Base-by-base conservation (phyloP, 2,888 invertebrate genomes). In the Dicranocentrus wangi region DNA sequence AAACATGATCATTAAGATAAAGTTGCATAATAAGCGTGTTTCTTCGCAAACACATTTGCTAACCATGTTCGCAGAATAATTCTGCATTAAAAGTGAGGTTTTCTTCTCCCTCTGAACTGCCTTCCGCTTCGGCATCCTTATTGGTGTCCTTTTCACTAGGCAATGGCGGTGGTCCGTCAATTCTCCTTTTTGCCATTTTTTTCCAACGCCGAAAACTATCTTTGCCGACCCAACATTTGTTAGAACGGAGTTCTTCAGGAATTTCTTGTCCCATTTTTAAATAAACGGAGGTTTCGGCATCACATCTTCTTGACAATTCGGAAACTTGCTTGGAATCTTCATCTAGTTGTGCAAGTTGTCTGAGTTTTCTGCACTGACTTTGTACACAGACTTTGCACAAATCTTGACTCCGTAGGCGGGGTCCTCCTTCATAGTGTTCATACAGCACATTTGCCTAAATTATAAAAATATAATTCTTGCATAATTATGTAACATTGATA, bases 381-480 rank as follows among this genome's bases (percentile, higher is more conserved):
- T 88, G 88, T 0, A 92, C 91, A 87, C 92, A 92, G 43, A 88
- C 86, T 60, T 88, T 87, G 85, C 90, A 89, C 53, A 89, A 65
- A 66, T 80, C 82, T 8, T 81, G 85, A 51, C 87, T 87, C 66
- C 78, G 86, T 27, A 91, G 87, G 73, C 90, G 88, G 2, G 90
- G 89, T 0, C 89, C 89, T 1, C 90, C 90, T 87, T 60, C 61
- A 21, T 70, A 81, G 39, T 70, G 89, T 3, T 88, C 87, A 86
- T 89, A 91, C 17, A 91, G 86, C 27, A 89, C 84, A 28, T 90
- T 88, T 0, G 90, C 91, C 87, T 88, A 13, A 13, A 39, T n/a
- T n/a, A n/a, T n/a, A 39, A 39, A 39, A 39, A 39, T 39, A 8
- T 39, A 39, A 39, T 39, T 39, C 5, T 39, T 39, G 13, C 7